Percentiles rank a stretch among this genome's conserved stretches.
These are phyloP conservation scores for Lagorchestes hirsutus DNA, from an alignment of 2,797 vertebrate species.

Conservation along the genomic window DNA sequence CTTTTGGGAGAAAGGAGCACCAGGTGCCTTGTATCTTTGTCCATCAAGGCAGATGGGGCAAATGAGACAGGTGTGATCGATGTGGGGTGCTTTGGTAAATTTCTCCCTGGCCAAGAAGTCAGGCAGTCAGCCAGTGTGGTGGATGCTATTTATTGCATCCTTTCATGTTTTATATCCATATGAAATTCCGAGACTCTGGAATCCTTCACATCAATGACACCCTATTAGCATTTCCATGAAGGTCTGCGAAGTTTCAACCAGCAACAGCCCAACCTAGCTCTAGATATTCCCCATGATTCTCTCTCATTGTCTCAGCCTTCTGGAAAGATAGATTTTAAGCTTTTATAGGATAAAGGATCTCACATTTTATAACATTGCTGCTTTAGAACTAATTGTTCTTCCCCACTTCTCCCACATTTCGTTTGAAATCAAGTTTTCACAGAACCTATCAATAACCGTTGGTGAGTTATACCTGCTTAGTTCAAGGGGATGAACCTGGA, in stretches of 20 bases:
- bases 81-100: not conserved
- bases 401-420: not conserved
- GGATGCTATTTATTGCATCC: not conserved
- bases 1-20: not conserved
- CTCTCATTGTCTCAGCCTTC: not conserved
- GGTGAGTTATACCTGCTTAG: not conserved
- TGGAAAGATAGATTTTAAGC: not conserved
- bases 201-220: not conserved
- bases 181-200: not conserved
- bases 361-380: not conserved
- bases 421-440: not conserved
- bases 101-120: not conserved
- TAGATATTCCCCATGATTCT: not conserved
- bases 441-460: not conserved
- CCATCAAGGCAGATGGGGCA: not conserved
- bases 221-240: not conserved
- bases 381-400: not conserved
- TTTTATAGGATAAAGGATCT: not conserved
- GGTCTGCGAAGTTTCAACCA: not conserved
- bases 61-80: not conserved
- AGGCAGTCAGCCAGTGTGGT: not conserved
- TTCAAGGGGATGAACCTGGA: not conserved
- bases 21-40: not conserved
- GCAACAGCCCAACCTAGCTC: not conserved
- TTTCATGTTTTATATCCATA: not conserved